Evolutionary conservation across 37 sponge, comb jelly and placozoan genomes (phyloP).

Genomic region (Hexactinellida sp.): DNA sequence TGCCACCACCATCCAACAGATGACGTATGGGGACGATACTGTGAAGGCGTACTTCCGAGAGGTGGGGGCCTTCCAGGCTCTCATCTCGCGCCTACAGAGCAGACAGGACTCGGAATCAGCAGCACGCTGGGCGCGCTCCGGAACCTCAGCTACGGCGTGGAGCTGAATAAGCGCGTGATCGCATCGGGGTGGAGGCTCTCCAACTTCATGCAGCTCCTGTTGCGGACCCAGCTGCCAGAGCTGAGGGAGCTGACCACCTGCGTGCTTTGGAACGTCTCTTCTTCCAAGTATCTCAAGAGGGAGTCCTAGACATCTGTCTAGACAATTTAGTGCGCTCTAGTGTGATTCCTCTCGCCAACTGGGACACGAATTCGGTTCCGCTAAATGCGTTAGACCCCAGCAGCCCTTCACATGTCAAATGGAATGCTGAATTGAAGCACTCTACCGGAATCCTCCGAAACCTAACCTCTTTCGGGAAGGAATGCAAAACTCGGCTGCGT

Average conservation of each 20-base stretch:
- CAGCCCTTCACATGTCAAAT: constrained; percentile 26
- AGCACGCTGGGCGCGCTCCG: constrained; percentile 66
- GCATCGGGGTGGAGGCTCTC: constrained; percentile 45
- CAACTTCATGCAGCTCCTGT: constrained; percentile 49
- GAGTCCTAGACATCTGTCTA: constrained; percentile 31
- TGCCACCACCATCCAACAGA: constrained; percentile 81
- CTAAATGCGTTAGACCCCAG: constrained; percentile 20
- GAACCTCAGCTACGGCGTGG: constrained; percentile 78
- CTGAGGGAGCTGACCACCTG: constrained; percentile 75
- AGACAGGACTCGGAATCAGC: constrained; percentile 38
- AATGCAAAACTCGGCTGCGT: constrained; percentile 44
- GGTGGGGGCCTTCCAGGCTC: constrained; percentile 57
- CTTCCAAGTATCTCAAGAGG: constrained; percentile 67
- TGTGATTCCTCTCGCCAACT: constrained; percentile 42
- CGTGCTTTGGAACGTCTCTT: constrained; percentile 84
- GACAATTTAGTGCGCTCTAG: constrained; percentile 33
- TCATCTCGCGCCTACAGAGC: constrained; percentile 41
- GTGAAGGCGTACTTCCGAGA: constrained; percentile 58
- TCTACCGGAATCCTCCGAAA: constrained; percentile 57
- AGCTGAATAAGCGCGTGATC: constrained; percentile 52
- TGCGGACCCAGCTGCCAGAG: constrained; percentile 35
- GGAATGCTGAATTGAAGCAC: constrained; percentile 51
- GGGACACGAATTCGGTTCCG: constrained; percentile 19
- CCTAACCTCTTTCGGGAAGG: constrained; percentile 68
- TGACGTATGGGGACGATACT: constrained; percentile 70